Base-by-base conservation (phyloP, 2,113 vertebrate species). In the Grammomys dolichurus region DNA sequence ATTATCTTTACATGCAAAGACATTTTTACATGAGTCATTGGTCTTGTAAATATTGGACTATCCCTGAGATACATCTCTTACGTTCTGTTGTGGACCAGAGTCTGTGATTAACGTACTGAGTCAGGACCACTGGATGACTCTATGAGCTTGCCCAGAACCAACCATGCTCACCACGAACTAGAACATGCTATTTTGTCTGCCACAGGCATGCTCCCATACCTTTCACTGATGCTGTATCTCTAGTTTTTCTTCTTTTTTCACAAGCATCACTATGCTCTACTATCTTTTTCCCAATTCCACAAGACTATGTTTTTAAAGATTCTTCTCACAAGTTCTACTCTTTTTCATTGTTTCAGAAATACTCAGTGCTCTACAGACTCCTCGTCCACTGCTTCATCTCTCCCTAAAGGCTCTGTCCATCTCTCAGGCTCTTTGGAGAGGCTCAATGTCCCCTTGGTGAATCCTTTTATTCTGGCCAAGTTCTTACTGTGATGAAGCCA, bases 91-190 rank as follows among this genome's bases (percentile, higher is more conserved):
- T 51, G 48, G 28, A 7, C 28, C 14, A 78, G 76, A 51, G 28
- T 78, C 46, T 51, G 28, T 31, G 76, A 31, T 17, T 51, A 17
- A 54, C 11, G 48, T 16, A 0, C 4, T 19, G 17, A 26, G 48
- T 16, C 33, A 51, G 4, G 3, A 1, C 46, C 28, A 51, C 46
- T 78, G 1, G 28, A 6, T 5, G 8, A 20, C 1, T 48, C 19
- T 20, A 9, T 19, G 3, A 54, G 31, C 1, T 19, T 17, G 10
- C 3, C 1, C 0, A 54, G 8, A 26, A 36, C 7, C 48, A 54
- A 19, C 31, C 14, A 31, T 51, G 33, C 46, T 78, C n/a, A 51
- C 14, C 7, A 51, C 51, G 14, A 3, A 19, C 7, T 33, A 78
- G 28, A 3, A 10, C 28, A 54, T 33, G 28, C 7, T 33, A 6